Evolutionary conservation across 2,888 invertebrate genomes (phyloP), one percentile per base, ranked within the genome.

Genomic region (Hypercompe scribonia): DNA sequence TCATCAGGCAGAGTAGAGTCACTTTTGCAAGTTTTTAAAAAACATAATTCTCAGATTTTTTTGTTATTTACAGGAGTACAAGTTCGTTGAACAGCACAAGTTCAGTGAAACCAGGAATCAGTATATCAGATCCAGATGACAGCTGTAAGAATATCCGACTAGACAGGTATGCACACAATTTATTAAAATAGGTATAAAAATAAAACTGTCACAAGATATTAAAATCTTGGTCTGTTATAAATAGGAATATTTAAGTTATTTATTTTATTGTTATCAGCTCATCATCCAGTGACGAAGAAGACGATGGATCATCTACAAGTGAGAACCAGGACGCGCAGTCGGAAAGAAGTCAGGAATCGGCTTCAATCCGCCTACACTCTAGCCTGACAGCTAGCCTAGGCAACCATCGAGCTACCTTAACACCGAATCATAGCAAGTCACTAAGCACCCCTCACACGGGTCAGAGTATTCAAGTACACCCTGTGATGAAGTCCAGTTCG

Each of bases 211-310:
- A 8, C 18, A 46, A 46, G 21, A 46, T 46, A 42, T 42, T 42
- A 21, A 46, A 5, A 5, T 46, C 21, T 46, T 46, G 21, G 4
- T 46, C 15, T 46, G 46, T n/a, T n/a, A 15, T 42, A 18, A 42
- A 39, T 39, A 39, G 0, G n/a, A 15, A 7, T 1, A 42, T 42
- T 42, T 3, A 15, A 42, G 15, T 42, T 18, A 42, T 46, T 46
- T 46, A 0, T 21, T 50, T 24, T 50, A 50, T 50, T 50, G 7
- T 65, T 77, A 96, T 84, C 97, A 97, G 94, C 94, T 98, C 92
- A 90, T 97, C 97, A 73, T 97, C 97, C 73, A 97, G 97, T 85
- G 97, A 97, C 66, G 97, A 97, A 74, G 96, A 96, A 71, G 97
- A 97, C 81, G 96, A 96, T 71, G 96, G 96, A 2, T 95, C 95